phyloP scores from a whole-genome alignment of 35 echinoderm and acorn worm genomes.

The Heliocidaris tuberculata region DNA sequence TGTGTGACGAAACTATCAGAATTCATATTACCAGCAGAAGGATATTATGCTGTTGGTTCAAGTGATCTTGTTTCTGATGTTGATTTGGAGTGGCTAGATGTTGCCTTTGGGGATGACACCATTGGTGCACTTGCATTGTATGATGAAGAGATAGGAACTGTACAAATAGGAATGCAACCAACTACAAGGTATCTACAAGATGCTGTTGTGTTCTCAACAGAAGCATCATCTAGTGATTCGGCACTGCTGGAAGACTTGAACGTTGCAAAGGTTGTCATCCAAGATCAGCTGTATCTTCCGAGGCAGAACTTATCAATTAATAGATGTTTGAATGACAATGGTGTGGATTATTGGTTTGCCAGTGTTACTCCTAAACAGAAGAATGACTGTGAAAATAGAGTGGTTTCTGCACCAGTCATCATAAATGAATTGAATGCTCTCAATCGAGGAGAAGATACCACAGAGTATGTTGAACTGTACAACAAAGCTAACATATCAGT shows the following conservation, averaged over 20 bases:
- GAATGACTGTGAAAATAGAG: constrained; percentile 14
- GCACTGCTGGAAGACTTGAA: background rate
- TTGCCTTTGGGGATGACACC: background rate
- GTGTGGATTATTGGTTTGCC: background rate
- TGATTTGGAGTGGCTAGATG: constrained; percentile 15
- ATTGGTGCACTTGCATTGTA: constrained; percentile 33
- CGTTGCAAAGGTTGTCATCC: background rate
- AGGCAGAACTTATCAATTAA: constrained; percentile 28
- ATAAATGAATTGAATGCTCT: constrained; percentile 82
- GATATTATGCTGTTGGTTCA: constrained; percentile 20
- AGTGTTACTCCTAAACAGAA: background rate
- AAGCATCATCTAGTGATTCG: background rate
- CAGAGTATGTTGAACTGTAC: constrained; percentile 83
- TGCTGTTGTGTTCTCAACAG: background rate
- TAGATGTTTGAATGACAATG: background rate
- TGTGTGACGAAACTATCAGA: background rate
- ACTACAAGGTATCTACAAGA: constrained; percentile 17
- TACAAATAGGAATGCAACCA: constrained; percentile 17
- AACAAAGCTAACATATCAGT: constrained; percentile 64
- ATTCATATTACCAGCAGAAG: background rate
- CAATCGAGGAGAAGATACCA: constrained; percentile 60
- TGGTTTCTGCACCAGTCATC: constrained; percentile 50
- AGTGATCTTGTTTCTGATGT: background rate
- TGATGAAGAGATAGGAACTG: background rate
- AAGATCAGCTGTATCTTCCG: constrained; percentile 17